Percentiles rank a stretch among this genome's conserved stretches.
Conservation (phyloP, 2,113 vertebrate genomes). For the Uria lomvia region DNA sequence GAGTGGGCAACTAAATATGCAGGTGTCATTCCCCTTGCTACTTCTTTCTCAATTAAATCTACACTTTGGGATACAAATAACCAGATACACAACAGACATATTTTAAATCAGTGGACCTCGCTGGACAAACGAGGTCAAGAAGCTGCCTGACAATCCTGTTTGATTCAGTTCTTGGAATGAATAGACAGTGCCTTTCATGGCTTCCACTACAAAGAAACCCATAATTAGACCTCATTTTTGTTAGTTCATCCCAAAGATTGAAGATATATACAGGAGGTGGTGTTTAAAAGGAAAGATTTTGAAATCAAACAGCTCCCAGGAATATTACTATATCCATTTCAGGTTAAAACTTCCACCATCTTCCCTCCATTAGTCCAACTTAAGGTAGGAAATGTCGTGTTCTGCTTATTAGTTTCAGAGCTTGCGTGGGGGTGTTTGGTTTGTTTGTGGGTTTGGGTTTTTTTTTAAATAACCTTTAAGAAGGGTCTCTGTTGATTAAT, state of each 20-base stretch:
- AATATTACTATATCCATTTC: background rate
- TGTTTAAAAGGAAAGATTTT: background rate
- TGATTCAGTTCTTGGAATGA: background rate
- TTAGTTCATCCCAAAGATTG: background rate
- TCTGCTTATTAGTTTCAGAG: background rate
- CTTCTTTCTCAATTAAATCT: background rate
- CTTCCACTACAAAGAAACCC: constrained; percentile 19
- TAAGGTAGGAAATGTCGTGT: background rate
- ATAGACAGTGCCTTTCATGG: background rate
- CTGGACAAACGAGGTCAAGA: background rate
- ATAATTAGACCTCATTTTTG: constrained; percentile 19
- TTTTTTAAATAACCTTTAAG: constrained; percentile 52
- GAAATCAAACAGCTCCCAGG: background rate
- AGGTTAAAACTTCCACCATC: background rate
- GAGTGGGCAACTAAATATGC: background rate
- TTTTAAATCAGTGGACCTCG: background rate
- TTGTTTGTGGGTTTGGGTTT: background rate
- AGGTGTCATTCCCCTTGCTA: background rate
- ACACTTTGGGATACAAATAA: background rate
- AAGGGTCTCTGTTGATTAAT: constrained; percentile 59
- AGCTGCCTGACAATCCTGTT: background rate
- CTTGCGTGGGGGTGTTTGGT: too few relatives aligned
- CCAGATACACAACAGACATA: background rate
- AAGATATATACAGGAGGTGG: background rate
- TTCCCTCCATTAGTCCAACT: background rate